phyloP scores from a whole-genome alignment of 2,113 vertebrate species.

The Pedetes capensis region DNA sequence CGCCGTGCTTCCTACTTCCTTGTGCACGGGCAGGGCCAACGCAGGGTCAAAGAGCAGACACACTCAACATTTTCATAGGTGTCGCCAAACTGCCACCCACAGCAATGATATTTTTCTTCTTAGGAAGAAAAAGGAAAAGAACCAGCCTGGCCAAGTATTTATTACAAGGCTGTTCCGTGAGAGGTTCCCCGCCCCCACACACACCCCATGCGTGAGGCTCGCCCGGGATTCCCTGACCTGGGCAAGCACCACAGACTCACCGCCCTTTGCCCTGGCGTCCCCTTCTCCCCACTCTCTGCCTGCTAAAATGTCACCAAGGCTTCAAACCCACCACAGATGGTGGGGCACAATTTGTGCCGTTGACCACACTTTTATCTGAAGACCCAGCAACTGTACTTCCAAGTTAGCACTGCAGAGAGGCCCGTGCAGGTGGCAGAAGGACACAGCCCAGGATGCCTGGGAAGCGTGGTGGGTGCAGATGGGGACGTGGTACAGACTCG shows the following conservation, averaged over 20 bases:
- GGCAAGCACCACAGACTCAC: neutral
- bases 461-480: too few species aligned
- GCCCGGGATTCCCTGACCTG: neutral
- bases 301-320: neutral
- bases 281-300: neutral
- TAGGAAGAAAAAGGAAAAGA: neutral
- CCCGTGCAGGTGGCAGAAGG: rapidly evolving
- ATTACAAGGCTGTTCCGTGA: neutral
- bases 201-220: neutral
- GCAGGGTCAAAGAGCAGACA: neutral
- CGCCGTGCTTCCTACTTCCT: neutral
- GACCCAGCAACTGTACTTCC: neutral
- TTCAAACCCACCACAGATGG: neutral
- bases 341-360: neutral
- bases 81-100: neutral
- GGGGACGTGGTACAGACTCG: rapidly evolving
- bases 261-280: neutral
- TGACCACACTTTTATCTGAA: neutral
- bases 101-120: neutral
- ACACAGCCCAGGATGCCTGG: neutral
- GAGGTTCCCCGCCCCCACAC: neutral
- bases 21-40: rapidly evolving
- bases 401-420: too few species aligned
- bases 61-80: neutral
- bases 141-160: neutral